Evolutionary conservation across 2,888 invertebrate species (phyloP), one percentile per base, ranked within the genome.

Genomic region (Acronicta alni): DNA sequence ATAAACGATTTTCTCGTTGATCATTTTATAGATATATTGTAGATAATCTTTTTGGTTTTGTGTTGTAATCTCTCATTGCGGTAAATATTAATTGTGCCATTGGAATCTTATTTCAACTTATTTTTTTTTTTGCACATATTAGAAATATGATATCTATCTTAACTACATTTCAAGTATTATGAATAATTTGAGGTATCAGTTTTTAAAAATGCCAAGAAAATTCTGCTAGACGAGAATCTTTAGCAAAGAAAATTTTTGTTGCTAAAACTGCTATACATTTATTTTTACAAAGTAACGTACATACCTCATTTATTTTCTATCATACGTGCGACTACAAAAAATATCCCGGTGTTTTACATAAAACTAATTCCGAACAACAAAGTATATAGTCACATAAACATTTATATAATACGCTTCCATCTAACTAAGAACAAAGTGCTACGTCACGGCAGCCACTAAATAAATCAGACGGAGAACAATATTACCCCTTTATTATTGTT

Each of bases 401-500:
- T 62, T 74, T 63, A 62, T 54, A 63, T 69, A 66, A 53, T 65
- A 59, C 42, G 57, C 48, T 64, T 62, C 48, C 61, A 63, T 76
- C 51, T 63, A 68, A 57, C 57, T 18, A 58, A 75, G 79, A 77
- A 77, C 76, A 78, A 77, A 77, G 79, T 60, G 41, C 57, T 57
- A 56, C 69, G 58, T 68, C 62, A 66, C 72, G 8, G 38, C 37
- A 72, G 65, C 66, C 62, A 84, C 82, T 84, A 83, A 81, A 88
- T 89, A 87, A 88, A 83, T 83, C 80, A 82, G 72, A 67, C 46
- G 37, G 37, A 74, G 85, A 78, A 89, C 89, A 89, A 85, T 86
- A 89, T 88, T 86, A 86, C 83, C 81, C 83, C 81, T 84, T 88
- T 89, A 87, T 89, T 89, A 88, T 89, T 85, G 80, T 88, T 88